Evolutionary conservation across 2,797 vertebrate species (phyloP).

Genomic region (Poeciliopsis paucimaculata): DNA sequence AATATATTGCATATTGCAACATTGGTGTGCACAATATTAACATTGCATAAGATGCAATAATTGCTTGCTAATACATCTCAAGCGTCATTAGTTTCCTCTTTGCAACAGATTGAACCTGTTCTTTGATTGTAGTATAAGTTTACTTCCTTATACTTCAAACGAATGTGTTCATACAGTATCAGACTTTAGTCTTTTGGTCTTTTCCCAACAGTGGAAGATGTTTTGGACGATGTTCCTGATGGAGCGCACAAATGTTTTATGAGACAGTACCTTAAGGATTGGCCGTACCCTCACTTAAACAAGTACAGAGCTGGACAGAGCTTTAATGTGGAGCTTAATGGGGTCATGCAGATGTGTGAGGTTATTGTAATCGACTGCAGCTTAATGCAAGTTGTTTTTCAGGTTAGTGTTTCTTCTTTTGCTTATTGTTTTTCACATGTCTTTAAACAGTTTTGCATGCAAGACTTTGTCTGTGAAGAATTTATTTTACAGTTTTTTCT

Average conservation of each 20-base stretch:
- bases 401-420: conserved; percentile 45
- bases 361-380: conserved; percentile 89
- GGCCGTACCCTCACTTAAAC: conserved; percentile 89
- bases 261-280: conserved; percentile 87
- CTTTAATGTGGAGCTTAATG: conserved; percentile 86
- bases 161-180: background rate
- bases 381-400: conserved; percentile 73
- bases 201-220: conserved; percentile 79
- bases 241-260: conserved; percentile 84
- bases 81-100: background rate
- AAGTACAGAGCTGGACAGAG: conserved; percentile 85
- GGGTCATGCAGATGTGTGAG: conserved; percentile 85
- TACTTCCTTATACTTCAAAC: background rate
- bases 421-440: background rate
- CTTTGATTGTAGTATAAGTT: background rate
- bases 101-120: background rate
- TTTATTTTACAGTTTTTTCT: background rate
- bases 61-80: background rate
- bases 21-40: background rate
- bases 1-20: background rate
- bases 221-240: conserved; percentile 87
- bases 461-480: background rate
- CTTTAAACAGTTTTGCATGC: background rate
- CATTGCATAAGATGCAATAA: background rate
- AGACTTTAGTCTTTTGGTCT: background rate